A percentile compares a stretch with the other conserved stretches of the same genome.
These are phyloP conservation scores for Tricholauxania praeusta DNA, from an alignment of 2,888 invertebrate genomes.

Conservation along the genomic window DNA sequence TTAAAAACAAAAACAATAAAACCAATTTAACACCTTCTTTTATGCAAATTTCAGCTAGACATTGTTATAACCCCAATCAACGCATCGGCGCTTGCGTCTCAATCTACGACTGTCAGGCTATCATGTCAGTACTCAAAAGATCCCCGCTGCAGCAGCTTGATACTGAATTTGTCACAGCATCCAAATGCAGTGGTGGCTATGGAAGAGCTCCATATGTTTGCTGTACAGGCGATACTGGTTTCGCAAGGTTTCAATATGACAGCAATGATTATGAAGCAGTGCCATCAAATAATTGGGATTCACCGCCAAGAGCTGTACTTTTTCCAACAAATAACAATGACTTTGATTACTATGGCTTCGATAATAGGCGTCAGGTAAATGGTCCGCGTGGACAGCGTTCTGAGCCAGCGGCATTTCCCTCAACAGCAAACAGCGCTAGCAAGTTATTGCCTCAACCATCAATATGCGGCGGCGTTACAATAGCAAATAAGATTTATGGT, in stretches of 20 bases:
- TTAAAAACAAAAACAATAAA: no score
- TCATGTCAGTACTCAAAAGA: slow-evolving; percentile 55
- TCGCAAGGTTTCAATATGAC: slow-evolving; percentile 17
- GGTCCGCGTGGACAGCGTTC: neutral
- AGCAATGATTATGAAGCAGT: neutral
- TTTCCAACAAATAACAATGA: no score
- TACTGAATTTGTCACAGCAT: slow-evolving; percentile 57
- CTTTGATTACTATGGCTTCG: neutral
- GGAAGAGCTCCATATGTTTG: slow-evolving; percentile 61
- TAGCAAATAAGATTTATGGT: slow-evolving; percentile 73
- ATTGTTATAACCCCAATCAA: slow-evolving; percentile 71
- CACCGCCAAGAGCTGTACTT: no score
- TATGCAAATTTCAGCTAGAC: slow-evolving; percentile 51
- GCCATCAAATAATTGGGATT: no score
- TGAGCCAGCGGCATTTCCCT: neutral
- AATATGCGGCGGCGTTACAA: slow-evolving; percentile 61
- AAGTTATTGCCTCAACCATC: slow-evolving; percentile 56
- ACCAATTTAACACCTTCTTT: no score
- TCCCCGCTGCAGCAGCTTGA: slow-evolving; percentile 51
- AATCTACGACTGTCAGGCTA: slow-evolving; percentile 60
- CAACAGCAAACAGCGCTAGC: neutral
- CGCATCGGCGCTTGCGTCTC: slow-evolving; percentile 59
- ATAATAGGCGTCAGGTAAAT: neutral
- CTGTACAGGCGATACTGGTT: slow-evolving; percentile 61
- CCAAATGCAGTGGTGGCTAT: slow-evolving; percentile 54